These are phyloP conservation scores for Melanostoma scalare DNA, from an alignment of 2,888 invertebrate genomes.

Conservation along the genomic window DNA sequence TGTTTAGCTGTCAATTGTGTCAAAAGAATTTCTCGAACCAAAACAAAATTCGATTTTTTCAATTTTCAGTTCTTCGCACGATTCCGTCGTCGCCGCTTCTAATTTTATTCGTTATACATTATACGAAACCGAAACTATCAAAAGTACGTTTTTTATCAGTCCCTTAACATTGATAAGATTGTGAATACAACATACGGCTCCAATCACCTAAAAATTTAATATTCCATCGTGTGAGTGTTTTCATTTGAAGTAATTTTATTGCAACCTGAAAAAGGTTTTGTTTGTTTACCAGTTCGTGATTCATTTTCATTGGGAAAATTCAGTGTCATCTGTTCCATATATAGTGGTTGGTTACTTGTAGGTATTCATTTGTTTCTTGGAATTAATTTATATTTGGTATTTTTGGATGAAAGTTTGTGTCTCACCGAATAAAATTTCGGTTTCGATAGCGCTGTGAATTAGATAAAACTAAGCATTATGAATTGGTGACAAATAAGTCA, in stretches of 20 bases:
- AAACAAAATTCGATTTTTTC: constrained; percentile 29
- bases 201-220: too few relatives aligned
- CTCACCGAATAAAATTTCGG: too few relatives aligned
- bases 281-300: constrained; percentile 44
- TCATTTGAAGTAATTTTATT: background rate
- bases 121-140: background rate
- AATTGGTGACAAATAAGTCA: too few relatives aligned
- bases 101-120: background rate
- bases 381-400: constrained; percentile 48
- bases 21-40: background rate
- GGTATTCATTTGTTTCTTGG: constrained; percentile 1
- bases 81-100: constrained; percentile 20
- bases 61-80: constrained; percentile 43
- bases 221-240: background rate
- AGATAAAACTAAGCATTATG: too few relatives aligned
- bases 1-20: constrained; percentile 44
- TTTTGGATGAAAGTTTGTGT: constrained; percentile 30
- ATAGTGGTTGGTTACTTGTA: too few relatives aligned
- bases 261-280: constrained; percentile 7
- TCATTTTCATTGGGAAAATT: constrained; percentile 40
- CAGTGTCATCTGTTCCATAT: background rate
- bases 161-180: too few relatives aligned
- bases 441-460: too few relatives aligned
- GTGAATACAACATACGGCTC: too few relatives aligned
- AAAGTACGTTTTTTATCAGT: too few relatives aligned